Evolutionary conservation across 2,888 invertebrate genomes (phyloP), one percentile per base, ranked within the genome.

Genomic region (Athetis lepigone): DNA sequence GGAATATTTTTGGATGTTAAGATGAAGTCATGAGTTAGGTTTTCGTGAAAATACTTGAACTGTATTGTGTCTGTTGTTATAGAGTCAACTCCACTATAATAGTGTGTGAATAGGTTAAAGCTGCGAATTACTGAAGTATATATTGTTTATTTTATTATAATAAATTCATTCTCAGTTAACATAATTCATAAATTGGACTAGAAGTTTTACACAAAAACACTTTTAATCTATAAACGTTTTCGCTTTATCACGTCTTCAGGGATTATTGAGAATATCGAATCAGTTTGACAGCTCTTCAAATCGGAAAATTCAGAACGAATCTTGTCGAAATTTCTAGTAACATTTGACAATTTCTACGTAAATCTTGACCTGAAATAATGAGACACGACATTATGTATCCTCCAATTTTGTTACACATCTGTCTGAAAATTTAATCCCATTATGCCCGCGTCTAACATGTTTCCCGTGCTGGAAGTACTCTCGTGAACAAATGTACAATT

Each of bases 361-460:
- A 74, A 61, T 74, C 72, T 71, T 73, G 69, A 60, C 63, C 60
- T 64, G 47, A 69, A 52, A 73, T 73, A 69, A 75, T 65, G 77
- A 64, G 40, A 64, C 27, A 36, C 40, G 77, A 64, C 77, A 73
- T 69, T 62, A 64, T 68, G 58, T 77, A 59, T 59, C 64, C 50
- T 69, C 46, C 65, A 77, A 74, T 70, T 80, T 63, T 65, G 66
- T 70, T 70, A 60, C 66, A 72, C 69, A 77, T 80, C 59, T 66
- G 64, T 67, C 70, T 72, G 47, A 69, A 76, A 83, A 77, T 70
- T 80, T 80, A 81, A 83, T 83, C 74, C 73, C 75, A 75, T 82
- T 81, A 82, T 75, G 72, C 33, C 50, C 37, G 29, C 54, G 49
- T 67, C 69, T 65, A 65, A 63, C 69, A 67, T 64, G 59, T 72